Conservation (phyloP, 2,888 invertebrate genomes). For the Meliscaeva auricollis region DNA sequence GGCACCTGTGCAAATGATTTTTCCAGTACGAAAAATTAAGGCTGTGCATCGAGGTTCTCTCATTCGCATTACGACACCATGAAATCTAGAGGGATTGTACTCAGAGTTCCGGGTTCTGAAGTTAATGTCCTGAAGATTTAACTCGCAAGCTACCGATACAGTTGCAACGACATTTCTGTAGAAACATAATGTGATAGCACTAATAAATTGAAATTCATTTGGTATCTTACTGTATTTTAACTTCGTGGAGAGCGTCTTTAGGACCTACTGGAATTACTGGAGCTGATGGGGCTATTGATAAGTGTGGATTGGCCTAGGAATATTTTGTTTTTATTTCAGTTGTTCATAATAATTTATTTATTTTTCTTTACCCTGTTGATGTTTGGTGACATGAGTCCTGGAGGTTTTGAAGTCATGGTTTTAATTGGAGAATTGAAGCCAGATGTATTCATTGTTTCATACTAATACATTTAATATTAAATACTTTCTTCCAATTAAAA, state of each 20-base stretch:
- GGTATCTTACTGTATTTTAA: conserved; percentile 86
- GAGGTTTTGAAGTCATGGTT: conserved; percentile 18
- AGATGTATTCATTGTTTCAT: conserved; percentile 40
- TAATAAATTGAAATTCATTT: too few species aligned
- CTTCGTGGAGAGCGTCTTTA: conserved; percentile 86
- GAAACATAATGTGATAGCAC: neutral
- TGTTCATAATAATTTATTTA: neutral
- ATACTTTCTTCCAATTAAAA: too few species aligned
- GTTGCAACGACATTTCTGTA: conserved; percentile 92
- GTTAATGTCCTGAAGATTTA: conserved; percentile 90
- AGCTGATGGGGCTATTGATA: conserved; percentile 82
- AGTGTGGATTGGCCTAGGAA: conserved; percentile 79
- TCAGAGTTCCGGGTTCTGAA: conserved; percentile 92
- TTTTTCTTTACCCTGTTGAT: conserved; percentile 37
- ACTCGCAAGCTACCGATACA: conserved; percentile 89
- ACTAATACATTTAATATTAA: neutral
- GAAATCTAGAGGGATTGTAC: conserved; percentile 92
- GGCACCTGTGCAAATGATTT: conserved; percentile 92
- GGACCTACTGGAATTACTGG: conserved; percentile 85
- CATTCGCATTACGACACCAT: conserved; percentile 93
- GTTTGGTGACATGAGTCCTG: conserved; percentile 50
- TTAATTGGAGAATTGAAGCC: conserved; percentile 27
- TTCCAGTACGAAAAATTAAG: conserved; percentile 90
- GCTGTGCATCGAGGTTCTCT: conserved; percentile 91
- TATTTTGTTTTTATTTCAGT: neutral